phyloP scores from a whole-genome alignment of 2,113 vertebrate genomes.

The Felis catus region DNA sequence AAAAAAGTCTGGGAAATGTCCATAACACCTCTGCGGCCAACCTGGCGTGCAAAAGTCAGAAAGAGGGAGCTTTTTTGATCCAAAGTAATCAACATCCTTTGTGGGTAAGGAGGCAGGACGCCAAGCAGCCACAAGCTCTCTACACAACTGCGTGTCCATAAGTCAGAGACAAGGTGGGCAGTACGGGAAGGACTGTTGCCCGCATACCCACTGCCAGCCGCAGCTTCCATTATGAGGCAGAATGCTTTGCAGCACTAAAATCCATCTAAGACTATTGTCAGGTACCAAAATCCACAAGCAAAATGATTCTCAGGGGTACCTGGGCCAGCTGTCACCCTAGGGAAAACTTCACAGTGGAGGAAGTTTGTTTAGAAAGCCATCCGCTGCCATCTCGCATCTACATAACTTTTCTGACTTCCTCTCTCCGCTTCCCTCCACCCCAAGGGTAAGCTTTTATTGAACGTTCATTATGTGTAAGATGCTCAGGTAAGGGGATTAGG shows the following conservation, averaged over 20 bases:
- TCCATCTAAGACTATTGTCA: neutral
- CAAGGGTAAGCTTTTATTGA: neutral
- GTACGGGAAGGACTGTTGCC: neutral
- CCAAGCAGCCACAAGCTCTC: neutral
- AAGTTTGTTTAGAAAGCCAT: neutral
- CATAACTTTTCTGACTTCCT: neutral
- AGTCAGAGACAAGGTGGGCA: neutral
- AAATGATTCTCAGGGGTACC: neutral
- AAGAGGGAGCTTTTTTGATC: neutral
- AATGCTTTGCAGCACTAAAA: neutral
- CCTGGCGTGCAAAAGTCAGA: neutral
- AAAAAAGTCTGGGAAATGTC: neutral
- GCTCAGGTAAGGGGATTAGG: neutral
- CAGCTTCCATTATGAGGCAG: neutral
- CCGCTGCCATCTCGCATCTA: neutral
- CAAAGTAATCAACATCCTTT: conserved; percentile 8
- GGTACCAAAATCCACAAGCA: neutral
- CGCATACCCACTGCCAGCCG: neutral
- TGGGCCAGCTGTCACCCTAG: neutral
- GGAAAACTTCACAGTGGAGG: neutral
- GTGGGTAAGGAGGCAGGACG: neutral
- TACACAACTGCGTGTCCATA: accelerated
- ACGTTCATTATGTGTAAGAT: neutral
- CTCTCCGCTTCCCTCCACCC: neutral
- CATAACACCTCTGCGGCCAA: neutral